Evolutionary conservation across 2,797 vertebrate species (phyloP).

Genomic region (Tapirus indicus): DNA sequence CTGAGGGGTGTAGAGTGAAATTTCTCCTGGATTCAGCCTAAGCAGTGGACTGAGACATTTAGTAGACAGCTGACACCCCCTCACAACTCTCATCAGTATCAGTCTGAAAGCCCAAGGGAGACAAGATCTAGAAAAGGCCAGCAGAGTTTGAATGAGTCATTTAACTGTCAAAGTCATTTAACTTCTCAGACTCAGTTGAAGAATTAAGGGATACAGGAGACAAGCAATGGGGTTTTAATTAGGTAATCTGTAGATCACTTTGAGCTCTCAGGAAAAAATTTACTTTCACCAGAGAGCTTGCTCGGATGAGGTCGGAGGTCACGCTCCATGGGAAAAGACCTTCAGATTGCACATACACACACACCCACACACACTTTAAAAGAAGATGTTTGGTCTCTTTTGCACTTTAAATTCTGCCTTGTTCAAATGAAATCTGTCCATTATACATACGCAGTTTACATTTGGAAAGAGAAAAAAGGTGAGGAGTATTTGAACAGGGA

Average conservation of each 20-base stretch:
- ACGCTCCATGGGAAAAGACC: neutral
- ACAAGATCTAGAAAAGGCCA: neutral
- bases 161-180: neutral
- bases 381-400: neutral
- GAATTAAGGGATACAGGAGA: neutral
- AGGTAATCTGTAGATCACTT: neutral
- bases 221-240: conserved; percentile 26
- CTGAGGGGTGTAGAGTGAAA: neutral
- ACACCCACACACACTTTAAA: neutral
- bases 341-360: neutral
- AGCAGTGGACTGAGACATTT: neutral
- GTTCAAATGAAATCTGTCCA: conserved; percentile 45
- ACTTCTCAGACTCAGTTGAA: neutral
- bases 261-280: neutral
- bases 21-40: neutral
- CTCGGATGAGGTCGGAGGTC: neutral
- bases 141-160: neutral
- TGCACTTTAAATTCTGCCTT: conserved; percentile 27
- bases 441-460: neutral
- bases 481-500: neutral
- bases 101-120: conserved; percentile 4
- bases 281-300: neutral
- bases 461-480: neutral
- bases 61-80: neutral
- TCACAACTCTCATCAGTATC: neutral